These are phyloP conservation scores for Halichoerus grypus DNA, from an alignment of 2,113 vertebrate genomes.

Conservation along the genomic window DNA sequence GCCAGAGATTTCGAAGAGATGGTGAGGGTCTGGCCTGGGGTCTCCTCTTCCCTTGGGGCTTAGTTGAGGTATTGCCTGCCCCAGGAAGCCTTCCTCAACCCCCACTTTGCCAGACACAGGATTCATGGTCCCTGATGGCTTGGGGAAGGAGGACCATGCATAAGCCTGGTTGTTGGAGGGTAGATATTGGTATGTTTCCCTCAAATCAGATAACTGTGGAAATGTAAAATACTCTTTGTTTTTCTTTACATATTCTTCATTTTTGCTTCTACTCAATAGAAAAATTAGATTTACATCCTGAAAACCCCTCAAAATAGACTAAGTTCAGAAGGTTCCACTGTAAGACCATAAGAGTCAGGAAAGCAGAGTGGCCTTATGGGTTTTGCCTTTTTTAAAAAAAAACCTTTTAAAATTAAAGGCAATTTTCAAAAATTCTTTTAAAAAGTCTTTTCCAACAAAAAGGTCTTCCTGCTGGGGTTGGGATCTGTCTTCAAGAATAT, in stretches of 20 bases:
- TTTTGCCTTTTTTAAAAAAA: background rate
- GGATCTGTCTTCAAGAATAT: background rate
- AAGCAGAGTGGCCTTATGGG: background rate
- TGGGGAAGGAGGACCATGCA: too few relatives aligned
- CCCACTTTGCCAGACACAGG: background rate
- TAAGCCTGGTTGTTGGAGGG: background rate
- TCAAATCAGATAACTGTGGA: background rate
- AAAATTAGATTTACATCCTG: conserved; percentile 50
- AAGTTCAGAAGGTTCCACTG: background rate
- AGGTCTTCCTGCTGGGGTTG: background rate
- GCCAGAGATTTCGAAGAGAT: background rate
- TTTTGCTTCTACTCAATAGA: background rate
- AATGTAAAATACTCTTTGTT: background rate
- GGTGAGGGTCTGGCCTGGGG: background rate
- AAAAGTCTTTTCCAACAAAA: background rate
- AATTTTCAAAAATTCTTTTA: background rate
- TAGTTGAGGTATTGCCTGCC: background rate
- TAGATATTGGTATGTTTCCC: background rate
- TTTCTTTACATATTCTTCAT: background rate
- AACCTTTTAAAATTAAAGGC: conserved; percentile 32
- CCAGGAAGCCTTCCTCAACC: background rate
- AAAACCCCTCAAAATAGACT: background rate
- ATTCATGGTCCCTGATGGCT: background rate
- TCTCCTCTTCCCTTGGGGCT: background rate
- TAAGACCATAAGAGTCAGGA: background rate